Percentiles rank a stretch among this genome's conserved stretches.
Evolutionary conservation across 2,113 vertebrate species (phyloP).

Genomic region (Takifugu bimaculatus): DNA sequence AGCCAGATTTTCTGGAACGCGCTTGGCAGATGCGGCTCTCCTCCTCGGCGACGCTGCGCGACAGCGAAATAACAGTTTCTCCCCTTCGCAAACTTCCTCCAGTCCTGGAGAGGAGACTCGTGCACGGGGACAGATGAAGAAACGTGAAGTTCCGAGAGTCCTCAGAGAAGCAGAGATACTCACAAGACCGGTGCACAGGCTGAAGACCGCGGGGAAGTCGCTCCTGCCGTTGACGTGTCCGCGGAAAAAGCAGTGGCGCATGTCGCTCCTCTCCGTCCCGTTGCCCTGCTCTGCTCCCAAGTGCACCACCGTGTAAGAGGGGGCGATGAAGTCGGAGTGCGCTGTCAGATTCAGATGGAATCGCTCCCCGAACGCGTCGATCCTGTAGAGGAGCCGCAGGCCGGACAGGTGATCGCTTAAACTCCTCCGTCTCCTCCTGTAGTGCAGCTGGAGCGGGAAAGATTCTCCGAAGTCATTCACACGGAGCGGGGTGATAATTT

Average conservation of each 20-base stretch:
- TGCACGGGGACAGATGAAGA: no score
- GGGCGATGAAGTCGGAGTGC: constrained; percentile 82
- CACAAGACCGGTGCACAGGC: constrained; percentile 93
- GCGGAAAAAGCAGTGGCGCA: constrained; percentile 93
- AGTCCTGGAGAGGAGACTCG: no score
- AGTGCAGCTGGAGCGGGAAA: constrained; percentile 81
- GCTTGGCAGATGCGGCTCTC: no score
- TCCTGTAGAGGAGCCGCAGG: constrained; percentile 80
- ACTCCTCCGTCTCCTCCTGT: constrained; percentile 83
- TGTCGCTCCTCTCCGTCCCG: constrained; percentile 56
- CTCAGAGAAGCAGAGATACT: constrained; percentile 58
- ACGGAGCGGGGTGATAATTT: constrained; percentile 87
- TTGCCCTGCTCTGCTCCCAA: constrained; percentile 66
- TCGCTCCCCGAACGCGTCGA: constrained; percentile 87
- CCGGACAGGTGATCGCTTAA: constrained; percentile 55
- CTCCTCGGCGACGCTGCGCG: neutral
- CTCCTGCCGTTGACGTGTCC: constrained; percentile 85
- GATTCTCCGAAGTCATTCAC: constrained; percentile 90
- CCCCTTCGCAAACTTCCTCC: no score
- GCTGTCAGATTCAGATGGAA: constrained; percentile 92
- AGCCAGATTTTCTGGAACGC: no score
- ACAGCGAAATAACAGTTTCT: no score
- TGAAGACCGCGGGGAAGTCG: constrained; percentile 82
- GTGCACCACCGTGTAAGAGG: constrained; percentile 81
- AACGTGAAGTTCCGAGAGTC: no score